These are phyloP conservation scores for Nesoenas mayeri DNA, from an alignment of 2,113 vertebrate genomes.

Conservation along the genomic window DNA sequence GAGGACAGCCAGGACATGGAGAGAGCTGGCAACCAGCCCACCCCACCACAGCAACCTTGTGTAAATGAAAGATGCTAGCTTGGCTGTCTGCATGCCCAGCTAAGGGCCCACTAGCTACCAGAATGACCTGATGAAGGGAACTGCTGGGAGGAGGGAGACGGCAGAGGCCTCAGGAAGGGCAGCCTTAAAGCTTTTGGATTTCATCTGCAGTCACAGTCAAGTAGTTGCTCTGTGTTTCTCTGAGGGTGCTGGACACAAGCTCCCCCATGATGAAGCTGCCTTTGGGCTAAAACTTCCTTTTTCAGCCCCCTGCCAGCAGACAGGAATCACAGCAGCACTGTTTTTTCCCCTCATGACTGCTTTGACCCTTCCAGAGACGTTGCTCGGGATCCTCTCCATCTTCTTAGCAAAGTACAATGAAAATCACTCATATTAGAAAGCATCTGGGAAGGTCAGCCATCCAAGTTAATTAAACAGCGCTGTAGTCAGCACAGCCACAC, in stretches of 20 bases:
- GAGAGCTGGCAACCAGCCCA: background rate
- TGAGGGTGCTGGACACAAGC: accelerated
- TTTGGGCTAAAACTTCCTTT: background rate
- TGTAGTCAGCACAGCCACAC: background rate
- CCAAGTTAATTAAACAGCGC: background rate
- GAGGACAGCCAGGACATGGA: background rate
- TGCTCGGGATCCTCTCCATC: background rate
- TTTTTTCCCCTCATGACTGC: background rate
- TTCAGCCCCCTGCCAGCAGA: background rate
- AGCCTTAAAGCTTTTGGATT: background rate
- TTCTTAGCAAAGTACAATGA: background rate
- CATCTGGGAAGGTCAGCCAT: background rate
- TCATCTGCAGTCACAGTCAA: background rate
- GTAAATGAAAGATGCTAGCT: too few species aligned
- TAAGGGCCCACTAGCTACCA: accelerated
- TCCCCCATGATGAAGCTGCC: accelerated
- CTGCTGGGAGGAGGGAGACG: background rate
- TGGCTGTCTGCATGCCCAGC: accelerated
- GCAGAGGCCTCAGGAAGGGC: background rate
- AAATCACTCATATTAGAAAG: background rate
- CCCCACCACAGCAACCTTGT: background rate
- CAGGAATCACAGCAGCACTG: background rate
- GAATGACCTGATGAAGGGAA: accelerated
- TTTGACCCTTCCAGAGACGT: background rate
- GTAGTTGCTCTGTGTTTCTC: background rate